Base-by-base conservation (phyloP, 2,888 invertebrate genomes). In the Panopea generosa region DNA sequence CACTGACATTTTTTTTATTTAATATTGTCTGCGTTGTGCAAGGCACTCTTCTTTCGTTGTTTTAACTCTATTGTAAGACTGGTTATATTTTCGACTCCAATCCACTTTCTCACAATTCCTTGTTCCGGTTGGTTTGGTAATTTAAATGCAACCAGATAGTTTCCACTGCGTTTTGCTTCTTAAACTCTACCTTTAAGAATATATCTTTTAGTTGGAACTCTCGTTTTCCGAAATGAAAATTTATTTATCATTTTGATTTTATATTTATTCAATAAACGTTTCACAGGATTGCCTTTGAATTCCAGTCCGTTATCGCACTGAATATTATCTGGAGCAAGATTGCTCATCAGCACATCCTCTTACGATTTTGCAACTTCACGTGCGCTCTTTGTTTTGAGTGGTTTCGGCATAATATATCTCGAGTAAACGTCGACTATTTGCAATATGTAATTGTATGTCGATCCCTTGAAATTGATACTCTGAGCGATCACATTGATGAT, bases 331-430 rank as follows among this genome's bases (percentile, higher is more conserved):
- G 59, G 67, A 56, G 27, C 11, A 18, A 45, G 47, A 26, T 66
- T 7, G 2, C 47, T 18, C 7, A 66, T 4, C 18, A 66, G 47
- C 9, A 38, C 50, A 4, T 67, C 38, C 26, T 57, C 57, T 20
- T 59, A 22, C 18, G 26, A 50, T 1, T 9, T n/a, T 16, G 57
- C 49, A 22, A 57, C 18, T 38, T 67, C 67, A 20, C 24, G 24
- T 14, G 26, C 33, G 2, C 20, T 27, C 26, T 59, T 59, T 4
- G 22, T 24, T 24, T 67, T 49, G 11, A 59, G 59, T 4, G 66
- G 66, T 24, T 66, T 27, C 9, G 66, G 56, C 47, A 66, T 50
- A 11, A 59, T 50, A 27, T 50, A 67, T 57, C 59, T 59, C n/a
- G 67, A 59, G 40, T 57, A 40, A 20, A 52, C 16, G 22, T 52